Evolutionary conservation across 2,797 vertebrate genomes (phyloP).

Genomic region (Jordanella pulchra): DNA sequence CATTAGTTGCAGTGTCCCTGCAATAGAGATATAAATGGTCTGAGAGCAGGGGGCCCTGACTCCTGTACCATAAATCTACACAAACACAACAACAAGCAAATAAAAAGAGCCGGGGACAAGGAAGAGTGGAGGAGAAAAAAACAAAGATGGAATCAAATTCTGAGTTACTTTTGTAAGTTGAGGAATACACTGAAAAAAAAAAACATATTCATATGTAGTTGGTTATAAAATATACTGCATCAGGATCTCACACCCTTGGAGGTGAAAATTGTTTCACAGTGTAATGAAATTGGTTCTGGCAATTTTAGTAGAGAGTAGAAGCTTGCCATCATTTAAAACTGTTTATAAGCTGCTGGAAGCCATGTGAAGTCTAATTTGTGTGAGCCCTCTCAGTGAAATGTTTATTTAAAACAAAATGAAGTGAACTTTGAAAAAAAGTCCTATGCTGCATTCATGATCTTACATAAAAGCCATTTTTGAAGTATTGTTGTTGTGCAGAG

Average conservation of each 20-base stretch:
- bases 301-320: slow-evolving; percentile 61
- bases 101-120: slow-evolving; percentile 24
- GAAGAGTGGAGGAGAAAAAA: slow-evolving; percentile 7
- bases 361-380: slow-evolving; percentile 47
- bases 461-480: neutral
- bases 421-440: slow-evolving; percentile 3
- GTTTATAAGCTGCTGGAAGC: slow-evolving; percentile 54
- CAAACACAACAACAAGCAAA: slow-evolving; percentile 74
- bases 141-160: slow-evolving; percentile 28
- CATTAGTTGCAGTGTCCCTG: slow-evolving; percentile 71
- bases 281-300: slow-evolving; percentile 64
- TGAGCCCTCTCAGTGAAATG: slow-evolving; percentile 37
- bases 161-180: slow-evolving; percentile 39
- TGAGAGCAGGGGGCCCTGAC: slow-evolving; percentile 73
- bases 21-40: slow-evolving; percentile 81
- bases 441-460: neutral
- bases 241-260: slow-evolving; percentile 53
- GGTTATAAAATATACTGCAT: slow-evolving; percentile 53
- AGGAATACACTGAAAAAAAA: slow-evolving; percentile 36
- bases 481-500: neutral
- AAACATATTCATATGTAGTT: slow-evolving; percentile 40
- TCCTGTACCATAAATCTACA: slow-evolving; percentile 76
- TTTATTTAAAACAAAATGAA: slow-evolving; percentile 45
- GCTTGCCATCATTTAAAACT: slow-evolving; percentile 61
- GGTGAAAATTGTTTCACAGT: slow-evolving; percentile 70